Base-by-base conservation (phyloP, 1,140 invertebrate species). In the Arion vulgaris region DNA sequence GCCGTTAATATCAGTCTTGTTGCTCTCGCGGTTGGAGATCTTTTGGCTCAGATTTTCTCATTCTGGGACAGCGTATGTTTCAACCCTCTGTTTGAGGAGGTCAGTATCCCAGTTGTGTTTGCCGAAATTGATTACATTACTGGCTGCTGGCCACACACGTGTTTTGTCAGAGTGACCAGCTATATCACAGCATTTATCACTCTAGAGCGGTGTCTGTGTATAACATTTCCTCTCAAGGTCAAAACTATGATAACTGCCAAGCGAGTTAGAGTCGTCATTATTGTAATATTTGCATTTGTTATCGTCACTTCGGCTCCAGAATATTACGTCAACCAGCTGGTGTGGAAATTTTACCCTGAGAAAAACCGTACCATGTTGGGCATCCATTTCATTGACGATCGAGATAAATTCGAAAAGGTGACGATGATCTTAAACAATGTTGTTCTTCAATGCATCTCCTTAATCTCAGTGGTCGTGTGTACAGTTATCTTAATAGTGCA, bases 161-260 rank as follows among this genome's bases (percentile, higher is more conserved):
- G 36, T 13, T 72, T 72, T 26, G 34, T n/a, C 0, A 39, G 71
- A 72, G 41, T 72, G 7, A 72, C 71, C 23, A 45, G 36, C 11
- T 72, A n/a, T 9, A 72, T 72, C 41, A 72, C 71, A 19, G 71
- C 71, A 2, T 72, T 72, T n/a, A 28, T 72, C 71, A 72, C 71
- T 2, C 23, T 72, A 7, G 71, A 72, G 71, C 34, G 71, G 26
- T 72, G 71, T 28, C 36, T 72, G 36, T 72, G 71, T 39, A 41
- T 72, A 41, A 45, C 28, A 1, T 7, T 39, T 1, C 71, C 71
- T 41, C 38, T 72, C 4, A 45, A 72, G 38, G 71, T 72, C 17
- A 72, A 41, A 13, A 72, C 36, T n/a, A 39, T 72, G 26, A 19
- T 57, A 4, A 57, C 53, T 4, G 9, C 53, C 2, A n/a, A 4